phyloP scores from a whole-genome alignment of 2,113 vertebrate genomes.

The Odobenus rosmarus region DNA sequence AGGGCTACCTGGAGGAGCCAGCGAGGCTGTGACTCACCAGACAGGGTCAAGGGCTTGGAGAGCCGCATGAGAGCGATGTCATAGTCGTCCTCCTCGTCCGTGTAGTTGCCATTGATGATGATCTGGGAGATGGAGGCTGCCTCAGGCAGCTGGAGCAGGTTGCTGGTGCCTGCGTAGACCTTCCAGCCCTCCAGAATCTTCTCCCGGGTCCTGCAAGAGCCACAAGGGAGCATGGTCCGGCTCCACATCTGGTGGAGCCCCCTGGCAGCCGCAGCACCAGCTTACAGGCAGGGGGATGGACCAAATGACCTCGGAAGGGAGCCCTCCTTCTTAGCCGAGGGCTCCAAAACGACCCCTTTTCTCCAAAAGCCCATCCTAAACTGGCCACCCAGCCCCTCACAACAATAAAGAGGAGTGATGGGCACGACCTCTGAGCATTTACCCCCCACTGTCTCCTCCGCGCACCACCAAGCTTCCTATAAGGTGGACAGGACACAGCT shows the following conservation, averaged over 20 bases:
- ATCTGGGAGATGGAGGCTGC: constrained; percentile 87
- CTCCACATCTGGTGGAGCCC: rapidly evolving
- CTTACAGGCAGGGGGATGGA: not conserved
- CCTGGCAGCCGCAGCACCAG: too few species aligned
- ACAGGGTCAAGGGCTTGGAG: constrained; percentile 83
- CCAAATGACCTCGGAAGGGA: not conserved
- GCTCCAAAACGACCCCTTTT: not conserved
- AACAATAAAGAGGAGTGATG: not conserved
- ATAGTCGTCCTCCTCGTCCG: constrained; percentile 85
- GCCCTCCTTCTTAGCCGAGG: not conserved
- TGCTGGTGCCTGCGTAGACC: constrained; percentile 87
- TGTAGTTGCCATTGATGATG: constrained; percentile 90
- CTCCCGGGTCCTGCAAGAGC: constrained; percentile 72
- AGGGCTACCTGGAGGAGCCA: rapidly evolving
- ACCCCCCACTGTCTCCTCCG: not conserved
- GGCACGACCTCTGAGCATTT: not conserved
- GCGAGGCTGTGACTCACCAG: constrained; percentile 78
- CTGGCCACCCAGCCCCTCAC: not conserved
- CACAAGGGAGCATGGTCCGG: not conserved
- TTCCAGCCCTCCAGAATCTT: constrained; percentile 85
- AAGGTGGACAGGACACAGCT: rapidly evolving
- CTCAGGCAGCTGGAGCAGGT: constrained; percentile 79
- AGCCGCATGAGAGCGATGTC: constrained; percentile 93
- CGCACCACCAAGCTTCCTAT: not conserved
- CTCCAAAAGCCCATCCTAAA: not conserved